Evolutionary conservation across 2,888 invertebrate species (phyloP).

Genomic region (Eupithecia subumbrata): DNA sequence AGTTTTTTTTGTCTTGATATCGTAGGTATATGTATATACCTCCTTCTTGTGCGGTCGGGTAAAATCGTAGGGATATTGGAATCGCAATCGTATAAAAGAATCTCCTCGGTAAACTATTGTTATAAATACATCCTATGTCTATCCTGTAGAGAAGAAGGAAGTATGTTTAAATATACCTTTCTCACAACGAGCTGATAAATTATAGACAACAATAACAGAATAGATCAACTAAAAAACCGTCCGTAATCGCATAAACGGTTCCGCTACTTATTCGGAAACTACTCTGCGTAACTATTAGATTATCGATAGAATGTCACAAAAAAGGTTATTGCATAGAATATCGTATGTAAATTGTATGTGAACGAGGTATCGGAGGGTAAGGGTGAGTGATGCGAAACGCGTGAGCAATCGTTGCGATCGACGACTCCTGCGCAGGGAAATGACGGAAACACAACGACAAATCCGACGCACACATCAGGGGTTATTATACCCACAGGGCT

Average conservation of each 20-base stretch:
- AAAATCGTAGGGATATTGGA: not conserved
- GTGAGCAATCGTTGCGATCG: conserved; percentile 81
- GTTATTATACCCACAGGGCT: conserved; percentile 35
- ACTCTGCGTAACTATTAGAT: conserved; percentile 60
- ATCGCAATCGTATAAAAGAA: not conserved
- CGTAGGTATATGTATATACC: not conserved
- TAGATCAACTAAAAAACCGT: conserved; percentile 13
- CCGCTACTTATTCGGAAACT: conserved; percentile 45
- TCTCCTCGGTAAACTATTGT: not conserved
- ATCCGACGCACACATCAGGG: conserved; percentile 45
- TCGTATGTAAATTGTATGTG: conserved; percentile 78
- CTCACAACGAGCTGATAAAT: not conserved
- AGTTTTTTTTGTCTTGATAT: not conserved
- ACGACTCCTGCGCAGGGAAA: conserved; percentile 77
- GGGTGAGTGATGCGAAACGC: conserved; percentile 83
- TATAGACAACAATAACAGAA: conserved; percentile 9
- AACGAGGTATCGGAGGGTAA: conserved; percentile 73
- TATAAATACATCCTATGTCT: not conserved
- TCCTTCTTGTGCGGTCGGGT: not conserved
- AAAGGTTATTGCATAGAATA: conserved; percentile 68
- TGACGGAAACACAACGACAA: conserved; percentile 72
- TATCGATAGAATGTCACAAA: conserved; percentile 69
- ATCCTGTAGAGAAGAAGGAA: not conserved
- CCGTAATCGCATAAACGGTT: conserved; percentile 37
- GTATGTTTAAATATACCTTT: not conserved